Evolutionary conservation across 2,113 vertebrate genomes (phyloP).

Genomic region (Gnathochromis pfefferi): DNA sequence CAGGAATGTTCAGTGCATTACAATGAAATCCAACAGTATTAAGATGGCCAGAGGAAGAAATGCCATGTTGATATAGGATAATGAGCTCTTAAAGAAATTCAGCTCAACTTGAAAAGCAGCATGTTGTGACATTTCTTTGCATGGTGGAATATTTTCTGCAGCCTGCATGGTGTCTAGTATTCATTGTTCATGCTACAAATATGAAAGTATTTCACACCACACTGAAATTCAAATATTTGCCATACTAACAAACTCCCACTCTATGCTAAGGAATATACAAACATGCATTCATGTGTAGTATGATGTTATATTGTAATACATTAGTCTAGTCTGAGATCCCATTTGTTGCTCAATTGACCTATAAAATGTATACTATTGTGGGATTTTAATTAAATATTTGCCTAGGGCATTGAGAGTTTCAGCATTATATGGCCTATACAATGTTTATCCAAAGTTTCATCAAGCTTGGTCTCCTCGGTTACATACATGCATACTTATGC

Average conservation of each 20-base stretch:
- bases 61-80: background rate
- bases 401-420: background rate
- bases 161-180: background rate
- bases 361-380: background rate
- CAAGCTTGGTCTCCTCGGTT: background rate
- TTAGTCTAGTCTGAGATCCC: background rate
- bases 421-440: background rate
- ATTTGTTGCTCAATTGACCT: background rate
- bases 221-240: background rate
- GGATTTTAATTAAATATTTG: background rate
- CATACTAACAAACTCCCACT: background rate
- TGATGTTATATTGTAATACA: background rate
- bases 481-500: background rate
- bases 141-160: background rate
- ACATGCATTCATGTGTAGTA: background rate
- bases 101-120: background rate
- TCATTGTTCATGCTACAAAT: background rate
- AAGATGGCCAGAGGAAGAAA: background rate
- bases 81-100: background rate
- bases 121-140: background rate
- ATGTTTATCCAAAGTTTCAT: background rate
- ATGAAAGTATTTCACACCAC: background rate
- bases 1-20: background rate
- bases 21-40: background rate
- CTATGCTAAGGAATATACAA: background rate